A percentile compares a stretch with the other conserved stretches of the same genome.
phyloP scores from a whole-genome alignment of 2,113 vertebrate genomes.

The Scomber colias region DNA sequence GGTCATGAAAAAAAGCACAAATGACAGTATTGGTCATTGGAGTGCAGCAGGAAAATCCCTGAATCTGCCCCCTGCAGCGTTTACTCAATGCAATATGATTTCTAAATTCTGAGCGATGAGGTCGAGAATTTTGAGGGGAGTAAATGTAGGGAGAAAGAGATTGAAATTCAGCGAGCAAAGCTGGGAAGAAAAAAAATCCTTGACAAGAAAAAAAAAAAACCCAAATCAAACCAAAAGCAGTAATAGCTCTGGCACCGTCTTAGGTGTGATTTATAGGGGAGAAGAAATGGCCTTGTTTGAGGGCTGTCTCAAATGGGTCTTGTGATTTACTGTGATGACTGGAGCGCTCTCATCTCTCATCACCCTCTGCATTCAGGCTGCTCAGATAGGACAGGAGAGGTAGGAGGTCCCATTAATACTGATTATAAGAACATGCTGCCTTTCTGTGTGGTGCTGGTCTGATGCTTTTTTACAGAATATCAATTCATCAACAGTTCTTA shows the following conservation, averaged over 20 bases:
- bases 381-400: constrained; percentile 36
- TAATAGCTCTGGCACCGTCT: constrained; percentile 55
- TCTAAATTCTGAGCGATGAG: constrained; percentile 38
- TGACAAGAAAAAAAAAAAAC: neutral
- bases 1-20: constrained; percentile 59
- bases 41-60: constrained; percentile 24
- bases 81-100: constrained; percentile 15
- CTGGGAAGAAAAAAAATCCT: neutral
- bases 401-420: constrained; percentile 63
- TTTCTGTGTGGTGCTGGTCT: constrained; percentile 28
- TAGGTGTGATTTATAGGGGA: constrained; percentile 67
- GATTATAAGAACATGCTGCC: constrained; percentile 60
- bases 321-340: constrained; percentile 70
- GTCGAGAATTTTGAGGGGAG: constrained; percentile 37
- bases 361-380: constrained; percentile 27
- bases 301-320: constrained; percentile 53
- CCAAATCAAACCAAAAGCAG: constrained; percentile 46
- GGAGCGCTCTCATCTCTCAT: constrained; percentile 42
- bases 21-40: constrained; percentile 45
- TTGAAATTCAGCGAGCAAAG: constrained; percentile 51
- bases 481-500: constrained; percentile 53
- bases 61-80: constrained; percentile 35
- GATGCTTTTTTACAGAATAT: constrained; percentile 44
- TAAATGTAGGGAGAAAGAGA: constrained; percentile 10
- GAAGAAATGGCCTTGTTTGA: constrained; percentile 72